Percentiles rank a stretch among this genome's conserved stretches.
These are phyloP conservation scores for Alentia gelatinosa DNA, from an alignment of 2,888 invertebrate genomes.

Conservation along the genomic window DNA sequence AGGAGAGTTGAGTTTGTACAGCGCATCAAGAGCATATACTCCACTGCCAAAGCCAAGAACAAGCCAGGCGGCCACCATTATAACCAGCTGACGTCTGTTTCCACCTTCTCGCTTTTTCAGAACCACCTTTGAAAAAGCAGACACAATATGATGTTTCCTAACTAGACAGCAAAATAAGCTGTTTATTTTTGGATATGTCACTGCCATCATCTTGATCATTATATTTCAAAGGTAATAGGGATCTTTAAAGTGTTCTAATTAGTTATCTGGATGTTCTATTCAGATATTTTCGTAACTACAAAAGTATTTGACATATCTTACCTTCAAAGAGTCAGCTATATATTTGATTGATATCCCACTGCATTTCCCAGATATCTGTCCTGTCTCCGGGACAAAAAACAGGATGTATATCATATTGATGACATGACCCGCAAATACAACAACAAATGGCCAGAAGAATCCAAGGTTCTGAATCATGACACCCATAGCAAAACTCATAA, in stretches of 20 bases:
- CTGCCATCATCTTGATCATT: too few relatives aligned
- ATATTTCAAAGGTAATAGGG: too few relatives aligned
- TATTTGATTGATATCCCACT: neutral
- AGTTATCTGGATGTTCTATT: too few relatives aligned
- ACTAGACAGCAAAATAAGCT: too few relatives aligned
- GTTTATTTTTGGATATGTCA: too few relatives aligned
- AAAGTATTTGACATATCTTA: too few relatives aligned
- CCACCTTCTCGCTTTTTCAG: neutral
- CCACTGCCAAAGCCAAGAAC: neutral
- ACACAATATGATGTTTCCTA: too few relatives aligned
- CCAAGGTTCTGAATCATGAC: neutral
- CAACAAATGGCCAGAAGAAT: neutral
- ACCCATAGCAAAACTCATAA: neutral
- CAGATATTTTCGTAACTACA: too few relatives aligned
- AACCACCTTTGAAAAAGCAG: neutral
- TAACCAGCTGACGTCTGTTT: neutral
- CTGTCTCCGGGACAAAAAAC: neutral
- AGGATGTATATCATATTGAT: neutral
- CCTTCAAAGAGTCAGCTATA: neutral
- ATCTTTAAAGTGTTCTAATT: too few relatives aligned
- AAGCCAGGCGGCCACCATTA: neutral
- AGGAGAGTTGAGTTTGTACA: conserved; percentile 24
- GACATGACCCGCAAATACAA: neutral
- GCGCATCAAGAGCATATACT: neutral
- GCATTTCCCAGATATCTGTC: neutral